Base-by-base conservation (phyloP, 2,888 invertebrate genomes). In the Agrotis ipsilon region DNA sequence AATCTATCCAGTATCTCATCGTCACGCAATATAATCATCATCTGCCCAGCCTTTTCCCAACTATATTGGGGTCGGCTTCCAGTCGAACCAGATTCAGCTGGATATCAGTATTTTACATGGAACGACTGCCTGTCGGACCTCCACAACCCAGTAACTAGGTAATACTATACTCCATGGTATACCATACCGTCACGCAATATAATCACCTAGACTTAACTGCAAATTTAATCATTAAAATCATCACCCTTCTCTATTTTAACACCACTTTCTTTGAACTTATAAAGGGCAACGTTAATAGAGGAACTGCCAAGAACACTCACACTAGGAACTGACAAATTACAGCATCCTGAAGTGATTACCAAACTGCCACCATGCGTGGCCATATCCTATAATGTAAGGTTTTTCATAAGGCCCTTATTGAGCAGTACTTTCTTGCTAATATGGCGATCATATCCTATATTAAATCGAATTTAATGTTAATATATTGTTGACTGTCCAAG, bases 401-500 rank as follows among this genome's bases (percentile, higher is more conserved):
- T 80, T 80, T 80, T 79, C 72, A 11, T 13, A 45, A 76, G 32
- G 46, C n/a, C 68, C 67, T 51, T 72, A 76, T 54, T 32, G n/a
- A 72, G 72, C 14, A 16, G 57, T 0, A 51, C 24, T 68, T 62
- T 61, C 66, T 13, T 57, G 18, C 51, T 63, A 1, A 4, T 63
- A 76, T 79, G 63, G 71, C 63, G 19, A n/a, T 24, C 51, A 57
- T 59, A 66, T 80, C 62, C 80, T 27, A 66, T 61, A 63, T 76
- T 79, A 72, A 58, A 59, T 65, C 55, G 51, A 51, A 68, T 68
- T 60, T 68, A 76, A 80, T 79, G 68, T 72, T 72, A 76, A 79
- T 80, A 76, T 59, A 76, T 60, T 68, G 55, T 65, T 59, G 72
- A 46, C 61, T 71, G 19, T 1, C 68, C 65, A 80, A 62, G 55